These are phyloP conservation scores for Cairina moschata DNA, from an alignment of 2,113 vertebrate species.

Conservation along the genomic window DNA sequence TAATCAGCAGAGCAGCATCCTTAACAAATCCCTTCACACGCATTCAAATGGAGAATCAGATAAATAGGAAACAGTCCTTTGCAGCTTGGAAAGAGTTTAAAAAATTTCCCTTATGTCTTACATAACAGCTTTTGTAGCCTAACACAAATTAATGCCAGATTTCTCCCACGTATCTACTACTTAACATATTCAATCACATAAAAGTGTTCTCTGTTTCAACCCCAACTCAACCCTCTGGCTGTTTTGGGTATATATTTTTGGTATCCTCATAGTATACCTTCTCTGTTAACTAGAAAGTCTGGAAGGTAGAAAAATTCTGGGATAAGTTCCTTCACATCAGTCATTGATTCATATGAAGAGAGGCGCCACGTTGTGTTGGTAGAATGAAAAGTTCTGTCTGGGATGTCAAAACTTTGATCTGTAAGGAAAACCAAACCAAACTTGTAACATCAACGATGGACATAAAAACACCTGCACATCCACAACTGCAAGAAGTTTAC, in stretches of 20 bases:
- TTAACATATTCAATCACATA: neutral
- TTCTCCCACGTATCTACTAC: neutral
- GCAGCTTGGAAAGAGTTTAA: neutral
- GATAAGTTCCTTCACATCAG: slow-evolving; percentile 97
- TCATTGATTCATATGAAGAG: slow-evolving; percentile 98
- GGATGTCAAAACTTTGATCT: slow-evolving; percentile 99
- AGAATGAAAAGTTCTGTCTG: slow-evolving; percentile 98
- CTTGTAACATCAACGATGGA: neutral
- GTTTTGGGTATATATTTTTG: neutral
- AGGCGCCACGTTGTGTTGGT: slow-evolving; percentile 98
- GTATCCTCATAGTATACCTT: slow-evolving; percentile 79
- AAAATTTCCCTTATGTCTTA: neutral
- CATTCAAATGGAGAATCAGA: neutral
- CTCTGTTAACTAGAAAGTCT: slow-evolving; percentile 97
- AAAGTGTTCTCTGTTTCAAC: neutral
- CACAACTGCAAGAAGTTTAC: neutral
- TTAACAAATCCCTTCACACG: neutral
- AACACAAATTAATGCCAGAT: neutral
- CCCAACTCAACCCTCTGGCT: neutral
- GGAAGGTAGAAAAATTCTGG: slow-evolving; percentile 99
- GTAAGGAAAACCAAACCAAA: slow-evolving; percentile 69
- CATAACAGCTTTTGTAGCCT: neutral
- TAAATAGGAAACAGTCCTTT: neutral
- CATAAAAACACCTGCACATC: neutral
- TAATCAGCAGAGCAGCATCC: neutral